These are phyloP conservation scores for Andrena cerasifolii DNA, from an alignment of 1,140 invertebrate species.

Conservation along the genomic window DNA sequence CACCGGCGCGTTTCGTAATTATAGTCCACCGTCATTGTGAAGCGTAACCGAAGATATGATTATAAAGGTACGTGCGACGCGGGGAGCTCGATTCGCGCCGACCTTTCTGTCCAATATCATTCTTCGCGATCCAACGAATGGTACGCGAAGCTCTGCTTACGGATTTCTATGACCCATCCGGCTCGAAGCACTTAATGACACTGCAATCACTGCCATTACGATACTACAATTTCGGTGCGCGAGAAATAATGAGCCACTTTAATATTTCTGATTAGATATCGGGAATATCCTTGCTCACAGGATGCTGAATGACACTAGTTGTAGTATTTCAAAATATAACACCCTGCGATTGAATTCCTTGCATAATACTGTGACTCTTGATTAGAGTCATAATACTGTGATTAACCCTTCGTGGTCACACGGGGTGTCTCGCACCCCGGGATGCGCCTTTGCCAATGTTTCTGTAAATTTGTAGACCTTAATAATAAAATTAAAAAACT, in stretches of 20 bases:
- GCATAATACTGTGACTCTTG: too few species aligned
- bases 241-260: background rate
- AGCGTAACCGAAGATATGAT: constrained; percentile 43
- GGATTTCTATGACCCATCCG: background rate
- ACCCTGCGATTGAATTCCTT: too few species aligned
- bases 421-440: too few species aligned
- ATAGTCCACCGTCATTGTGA: constrained; percentile 20
- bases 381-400: too few species aligned
- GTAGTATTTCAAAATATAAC: too few species aligned
- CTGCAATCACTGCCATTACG: background rate
- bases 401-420: too few species aligned
- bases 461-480: too few species aligned
- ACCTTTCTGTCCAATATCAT: background rate
- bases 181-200: background rate
- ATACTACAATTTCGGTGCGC: background rate
- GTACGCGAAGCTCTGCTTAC: background rate
- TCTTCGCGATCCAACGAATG: background rate
- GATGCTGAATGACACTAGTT: too few species aligned
- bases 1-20: constrained; percentile 47
- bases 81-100: background rate
- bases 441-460: too few species aligned
- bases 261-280: too few species aligned
- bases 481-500: too few species aligned
- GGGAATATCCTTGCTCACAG: too few species aligned
- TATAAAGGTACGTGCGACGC: constrained; percentile 40